Evolutionary conservation across 2,888 invertebrate species (phyloP), one percentile per base, ranked within the genome.

Genomic region (Parnassius glacialis): DNA sequence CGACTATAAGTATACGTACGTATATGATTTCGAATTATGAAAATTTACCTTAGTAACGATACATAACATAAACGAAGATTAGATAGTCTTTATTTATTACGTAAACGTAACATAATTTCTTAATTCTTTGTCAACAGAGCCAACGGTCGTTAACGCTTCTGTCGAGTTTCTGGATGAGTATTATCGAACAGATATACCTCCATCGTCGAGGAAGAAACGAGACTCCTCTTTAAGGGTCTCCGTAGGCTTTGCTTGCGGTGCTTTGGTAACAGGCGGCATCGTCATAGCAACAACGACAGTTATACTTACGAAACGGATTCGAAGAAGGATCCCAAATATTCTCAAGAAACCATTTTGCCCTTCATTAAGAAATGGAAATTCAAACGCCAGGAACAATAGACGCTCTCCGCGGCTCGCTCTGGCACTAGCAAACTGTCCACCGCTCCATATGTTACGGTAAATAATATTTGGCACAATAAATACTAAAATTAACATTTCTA

Each of bases 221-320:
- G 87, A 87, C 67, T 84, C 93, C 59, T 92, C 94, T 0, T 87
- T 94, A 2, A 90, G 79, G 20, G 84, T 90, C 0, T 88, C 90
- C 2, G 81, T 93, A 2, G 90, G 90, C 0, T 67, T 90, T 34
- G 90, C 88, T 0, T 89, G 89, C 67, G 87, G 89, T 0, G 90
- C 83, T 0, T 59, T 90, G 2, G 83, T 87, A 81, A 79, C 95
- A 80, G 76, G 94, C 82, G 71, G 94, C 79, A 84, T 93, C 83
- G 68, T 94, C 90, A 71, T 94, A 80, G 88, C 94, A 47, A 90
- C 92, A 1, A 93, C 94, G 62, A 93, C 94, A 10, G 93, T 95
- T 0, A 83, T 96, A 2, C 92, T 95, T 16, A 94, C 95, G 0
- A 89, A 88, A 64, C 79, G 84, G 25, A 80, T 85, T 1, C 75